A percentile compares a stretch with the other conserved stretches of the same genome.
Evolutionary conservation across 1,140 invertebrate genomes (phyloP).

Genomic region (Macrotrachela quadricornifera): DNA sequence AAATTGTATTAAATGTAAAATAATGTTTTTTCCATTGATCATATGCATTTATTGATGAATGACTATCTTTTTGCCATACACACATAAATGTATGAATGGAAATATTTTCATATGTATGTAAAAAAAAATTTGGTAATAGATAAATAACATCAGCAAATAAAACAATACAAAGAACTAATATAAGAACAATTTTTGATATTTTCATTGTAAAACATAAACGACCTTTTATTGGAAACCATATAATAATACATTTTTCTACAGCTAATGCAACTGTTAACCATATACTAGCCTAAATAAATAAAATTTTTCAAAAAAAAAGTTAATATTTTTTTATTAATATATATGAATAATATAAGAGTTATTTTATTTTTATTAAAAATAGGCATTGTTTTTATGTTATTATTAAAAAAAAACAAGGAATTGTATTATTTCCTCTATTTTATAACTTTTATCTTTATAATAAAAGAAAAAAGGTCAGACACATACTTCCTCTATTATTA

Average conservation of each 20-base stretch:
- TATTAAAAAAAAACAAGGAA: too few relatives aligned
- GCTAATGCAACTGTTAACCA: slow-evolving; percentile 6
- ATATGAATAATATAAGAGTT: too few relatives aligned
- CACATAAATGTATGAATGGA: slow-evolving; percentile 2
- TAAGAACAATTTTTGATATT: not conserved
- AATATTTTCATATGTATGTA: not conserved
- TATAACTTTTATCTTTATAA: too few relatives aligned
- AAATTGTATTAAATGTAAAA: slow-evolving; percentile 3
- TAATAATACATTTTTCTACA: slow-evolving; percentile 4
- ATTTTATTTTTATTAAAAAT: too few relatives aligned
- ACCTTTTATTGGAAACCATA: slow-evolving; percentile 4
- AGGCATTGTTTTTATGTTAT: too few relatives aligned
- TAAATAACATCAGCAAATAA: not conserved
- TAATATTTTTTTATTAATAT: too few relatives aligned
- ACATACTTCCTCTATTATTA: too few relatives aligned
- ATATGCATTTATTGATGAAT: not conserved
- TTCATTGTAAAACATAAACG: not conserved
- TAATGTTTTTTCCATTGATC: not conserved
- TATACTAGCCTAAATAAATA: not conserved
- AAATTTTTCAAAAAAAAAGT: too few relatives aligned
- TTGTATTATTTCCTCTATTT: too few relatives aligned
- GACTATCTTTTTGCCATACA: not conserved
- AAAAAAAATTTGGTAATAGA: not conserved
- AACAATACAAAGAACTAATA: not conserved
- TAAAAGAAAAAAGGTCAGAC: too few relatives aligned